Base-by-base conservation (phyloP, 53 echinoderm and acorn worm genomes). In the Echinarachnius parma region DNA sequence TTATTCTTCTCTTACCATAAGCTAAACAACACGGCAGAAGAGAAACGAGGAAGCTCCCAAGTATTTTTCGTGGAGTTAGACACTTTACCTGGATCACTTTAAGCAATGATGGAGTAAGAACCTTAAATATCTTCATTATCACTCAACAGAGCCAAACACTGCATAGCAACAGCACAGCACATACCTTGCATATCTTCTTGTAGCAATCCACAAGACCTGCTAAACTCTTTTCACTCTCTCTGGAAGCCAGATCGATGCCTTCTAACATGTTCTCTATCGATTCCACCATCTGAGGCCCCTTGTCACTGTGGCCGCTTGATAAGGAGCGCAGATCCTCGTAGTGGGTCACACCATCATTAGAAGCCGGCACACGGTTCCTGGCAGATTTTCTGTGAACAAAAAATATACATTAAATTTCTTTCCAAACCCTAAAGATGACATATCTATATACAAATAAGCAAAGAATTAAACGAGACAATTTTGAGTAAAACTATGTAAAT, bases 111-210 rank as follows among this genome's bases (percentile, higher is more conserved):
- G n/a, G n/a, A n/a, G n/a, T n/a, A n/a, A n/a, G n/a, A n/a, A n/a
- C n/a, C n/a, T n/a, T n/a, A n/a, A n/a, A n/a, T n/a, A n/a, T n/a
- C n/a, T n/a, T n/a, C n/a, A n/a, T n/a, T n/a, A n/a, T n/a, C n/a
- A n/a, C n/a, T n/a, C n/a, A n/a, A n/a, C 5, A 35, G 56, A n/a
- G n/a, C 13, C n/a, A 19, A 53, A 55, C 7, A 39, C 39, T 39
- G 39, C 13, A 39, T 39, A 9, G 39, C 39, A 39, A 13, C 39
- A 9, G 39, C n/a, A n/a, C n/a, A n/a, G n/a, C 31, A 61, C 71
- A 60, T 49, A 89, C 93, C 89, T 93, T 89, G 54, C 82, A 80
- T 34, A 93, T 82, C 50, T 80, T 93, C 58, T 72, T 93, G 55
- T 89, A 93, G 74, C 85, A 85, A 26, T 89, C 89, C 37, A 82